Evolutionary conservation across 2,113 vertebrate species (phyloP), one percentile per base, ranked within the genome.

Genomic region (Embiotoca jacksoni): DNA sequence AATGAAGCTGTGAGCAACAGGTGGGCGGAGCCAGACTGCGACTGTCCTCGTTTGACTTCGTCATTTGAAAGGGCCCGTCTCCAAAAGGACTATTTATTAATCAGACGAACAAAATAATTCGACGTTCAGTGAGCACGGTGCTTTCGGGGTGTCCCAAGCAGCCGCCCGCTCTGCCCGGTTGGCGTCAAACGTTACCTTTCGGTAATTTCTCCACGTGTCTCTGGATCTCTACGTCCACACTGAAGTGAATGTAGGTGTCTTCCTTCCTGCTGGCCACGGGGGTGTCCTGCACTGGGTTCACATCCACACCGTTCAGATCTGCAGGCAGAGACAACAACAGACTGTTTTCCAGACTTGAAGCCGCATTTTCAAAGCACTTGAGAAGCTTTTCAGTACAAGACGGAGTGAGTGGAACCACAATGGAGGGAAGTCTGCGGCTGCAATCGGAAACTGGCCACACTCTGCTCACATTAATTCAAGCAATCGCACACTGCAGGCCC

Each of bases 251-350:
- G 44, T 98, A 99, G 0, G 95, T 99, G 76, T 99, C 98, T 86
- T 99, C 98, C 82, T 99, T 99, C 57, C 94, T 95, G 79, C 95
- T 93, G 78, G 97, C 98, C 89, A 99, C 95, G 0, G 98, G 97
- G 3, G 98, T 99, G 54, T 99, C 98, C 89, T 99, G 98, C 71
- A 97, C 95, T 33, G 97, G 98, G 83, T 97, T 98, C 90, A 99
- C 68, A 71, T 99, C 98, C 37, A 99, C 92, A 56, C 97, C 97
- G 63, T 98, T 99, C 89, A 96, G 58, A 95, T 99, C 98, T 99
- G 88, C 39, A 70, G 67, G 75, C 41, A 72, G 59, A 46, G 39
- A 64, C 33, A 50, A 33, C 7, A 23, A 2, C 7, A 35, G 32
- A 58, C 9, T 41, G 6, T 52, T 56, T 36, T 23, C 23, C 9